Conservation (phyloP, 2,113 vertebrate species). For the Elaphurus davidianus region DNA sequence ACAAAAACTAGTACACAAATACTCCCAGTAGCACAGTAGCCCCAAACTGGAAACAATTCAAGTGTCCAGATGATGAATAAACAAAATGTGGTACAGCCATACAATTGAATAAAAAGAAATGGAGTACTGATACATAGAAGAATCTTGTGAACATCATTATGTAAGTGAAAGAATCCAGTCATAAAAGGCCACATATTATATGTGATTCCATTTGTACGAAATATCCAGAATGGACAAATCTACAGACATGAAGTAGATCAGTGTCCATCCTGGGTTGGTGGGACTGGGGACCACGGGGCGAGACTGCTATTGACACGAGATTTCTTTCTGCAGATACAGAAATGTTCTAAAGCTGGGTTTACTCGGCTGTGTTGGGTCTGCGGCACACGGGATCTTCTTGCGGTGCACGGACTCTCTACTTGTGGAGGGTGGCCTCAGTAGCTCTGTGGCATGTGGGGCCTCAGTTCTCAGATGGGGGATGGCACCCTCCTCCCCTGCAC, state of each 20-base stretch:
- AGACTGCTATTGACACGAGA: rapidly evolving
- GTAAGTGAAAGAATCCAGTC: not conserved
- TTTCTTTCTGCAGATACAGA: not conserved
- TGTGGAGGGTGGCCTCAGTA: not conserved
- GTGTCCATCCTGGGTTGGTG: not conserved
- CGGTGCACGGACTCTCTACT: not conserved
- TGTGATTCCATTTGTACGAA: not conserved
- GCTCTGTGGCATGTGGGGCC: not conserved
- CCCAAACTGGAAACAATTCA: not conserved
- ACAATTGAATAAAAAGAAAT: not conserved
- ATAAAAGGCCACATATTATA: not conserved
- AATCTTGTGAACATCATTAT: not conserved
- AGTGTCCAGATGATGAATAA: not conserved
- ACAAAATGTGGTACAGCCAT: not conserved
- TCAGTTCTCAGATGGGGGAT: not conserved
- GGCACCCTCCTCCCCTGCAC: not conserved
- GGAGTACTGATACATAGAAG: not conserved
- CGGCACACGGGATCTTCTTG: not conserved
- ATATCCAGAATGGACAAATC: not conserved
- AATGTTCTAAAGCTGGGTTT: not conserved
- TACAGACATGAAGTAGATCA: not conserved
- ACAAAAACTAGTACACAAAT: not conserved
- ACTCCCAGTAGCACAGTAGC: not conserved
- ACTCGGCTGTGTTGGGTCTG: not conserved
- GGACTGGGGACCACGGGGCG: not conserved